Conservation (phyloP, 2,797 vertebrate species). For the Coluber constrictor region DNA sequence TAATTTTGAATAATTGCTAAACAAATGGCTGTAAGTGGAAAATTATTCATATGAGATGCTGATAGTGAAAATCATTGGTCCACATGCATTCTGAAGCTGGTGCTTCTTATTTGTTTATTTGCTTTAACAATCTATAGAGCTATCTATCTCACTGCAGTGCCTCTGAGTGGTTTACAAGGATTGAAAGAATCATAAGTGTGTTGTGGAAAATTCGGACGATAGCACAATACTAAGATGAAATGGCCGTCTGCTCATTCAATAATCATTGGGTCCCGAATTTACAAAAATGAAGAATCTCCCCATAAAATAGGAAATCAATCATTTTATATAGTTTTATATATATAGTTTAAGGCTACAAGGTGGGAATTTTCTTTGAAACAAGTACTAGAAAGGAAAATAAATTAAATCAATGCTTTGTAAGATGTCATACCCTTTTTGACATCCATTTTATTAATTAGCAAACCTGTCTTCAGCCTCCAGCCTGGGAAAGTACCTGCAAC, state of each 20-base stretch:
- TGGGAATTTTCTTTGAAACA: not conserved
- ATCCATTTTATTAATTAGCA: not conserved
- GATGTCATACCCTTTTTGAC: not conserved
- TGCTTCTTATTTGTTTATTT: not conserved
- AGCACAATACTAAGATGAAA: not conserved
- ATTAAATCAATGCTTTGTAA: not conserved
- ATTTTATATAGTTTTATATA: not conserved
- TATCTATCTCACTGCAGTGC: not conserved
- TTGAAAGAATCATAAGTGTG: not conserved
- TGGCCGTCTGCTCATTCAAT: not conserved
- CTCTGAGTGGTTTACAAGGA: not conserved
- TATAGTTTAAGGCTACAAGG: not conserved
- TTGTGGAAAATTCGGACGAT: not conserved
- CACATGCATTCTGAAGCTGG: not conserved
- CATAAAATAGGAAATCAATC: not conserved
- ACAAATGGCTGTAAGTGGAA: not conserved
- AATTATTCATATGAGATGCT: not conserved
- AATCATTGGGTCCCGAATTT: not conserved
- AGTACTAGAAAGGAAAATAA: not conserved
- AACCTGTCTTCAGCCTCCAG: not conserved
- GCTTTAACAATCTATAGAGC: not conserved
- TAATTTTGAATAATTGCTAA: not conserved
- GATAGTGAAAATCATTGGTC: not conserved
- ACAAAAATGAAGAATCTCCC: not conserved
- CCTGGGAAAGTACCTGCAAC: not conserved